These are phyloP conservation scores for Musca domestica DNA, from an alignment of 1,140 invertebrate species.

Conservation along the genomic window DNA sequence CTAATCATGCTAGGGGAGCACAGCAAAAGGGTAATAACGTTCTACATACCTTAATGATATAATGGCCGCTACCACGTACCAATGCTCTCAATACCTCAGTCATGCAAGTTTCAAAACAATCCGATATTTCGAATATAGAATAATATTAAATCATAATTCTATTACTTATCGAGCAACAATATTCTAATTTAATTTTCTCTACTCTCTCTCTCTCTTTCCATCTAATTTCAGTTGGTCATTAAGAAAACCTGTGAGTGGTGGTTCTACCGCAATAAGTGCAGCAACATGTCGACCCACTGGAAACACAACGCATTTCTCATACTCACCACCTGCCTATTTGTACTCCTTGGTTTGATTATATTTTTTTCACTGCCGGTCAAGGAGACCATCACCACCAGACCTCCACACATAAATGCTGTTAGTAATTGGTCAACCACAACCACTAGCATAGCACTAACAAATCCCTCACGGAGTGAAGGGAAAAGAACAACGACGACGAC, in stretches of 20 bases:
- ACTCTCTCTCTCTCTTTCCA: slow-evolving; percentile 5
- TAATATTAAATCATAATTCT: too few species aligned
- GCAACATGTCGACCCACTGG: slow-evolving; percentile 48
- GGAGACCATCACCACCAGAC: neutral
- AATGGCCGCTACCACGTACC: too few species aligned
- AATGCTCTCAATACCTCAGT: too few species aligned
- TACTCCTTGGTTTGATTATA: slow-evolving; percentile 29
- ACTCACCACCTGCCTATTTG: slow-evolving; percentile 18
- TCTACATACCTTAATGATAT: too few species aligned
- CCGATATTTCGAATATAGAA: too few species aligned
- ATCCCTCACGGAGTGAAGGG: neutral
- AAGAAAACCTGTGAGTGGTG: slow-evolving; percentile 49
- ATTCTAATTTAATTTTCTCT: neutral
- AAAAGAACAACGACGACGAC: neutral
- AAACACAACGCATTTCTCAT: slow-evolving; percentile 33
- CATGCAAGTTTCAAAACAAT: too few species aligned
- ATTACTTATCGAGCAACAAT: too few species aligned
- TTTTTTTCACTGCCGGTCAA: slow-evolving; percentile 15
- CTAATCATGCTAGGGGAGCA: too few species aligned
- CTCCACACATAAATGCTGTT: neutral
- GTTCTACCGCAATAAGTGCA: slow-evolving; percentile 40
- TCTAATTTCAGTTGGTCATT: slow-evolving; percentile 45
- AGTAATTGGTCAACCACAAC: neutral
- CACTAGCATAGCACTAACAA: slow-evolving; percentile 6
- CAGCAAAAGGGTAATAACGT: too few species aligned